Conservation (phyloP, 2,113 vertebrate species). For the Galeopterus variegatus region DNA sequence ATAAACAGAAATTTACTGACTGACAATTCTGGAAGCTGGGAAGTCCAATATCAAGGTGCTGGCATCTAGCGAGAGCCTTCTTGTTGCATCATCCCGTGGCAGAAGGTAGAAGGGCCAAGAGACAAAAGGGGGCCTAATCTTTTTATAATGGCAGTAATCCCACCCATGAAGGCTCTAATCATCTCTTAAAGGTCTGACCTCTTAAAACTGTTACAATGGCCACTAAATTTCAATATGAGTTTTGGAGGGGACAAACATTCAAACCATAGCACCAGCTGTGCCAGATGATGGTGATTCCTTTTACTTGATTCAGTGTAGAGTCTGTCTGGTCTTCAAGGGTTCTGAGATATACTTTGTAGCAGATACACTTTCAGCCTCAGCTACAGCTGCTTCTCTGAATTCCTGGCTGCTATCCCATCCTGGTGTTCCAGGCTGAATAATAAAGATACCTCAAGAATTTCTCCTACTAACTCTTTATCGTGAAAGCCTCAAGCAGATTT, state of each 20-base stretch:
- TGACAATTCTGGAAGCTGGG: background rate
- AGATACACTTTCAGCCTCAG: background rate
- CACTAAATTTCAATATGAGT: background rate
- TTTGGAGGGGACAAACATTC: background rate
- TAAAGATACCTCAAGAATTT: background rate
- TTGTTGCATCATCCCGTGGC: background rate
- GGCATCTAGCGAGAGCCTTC: background rate
- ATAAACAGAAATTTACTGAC: background rate
- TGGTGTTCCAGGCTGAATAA: background rate
- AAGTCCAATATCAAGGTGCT: background rate
- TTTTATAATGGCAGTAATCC: background rate
- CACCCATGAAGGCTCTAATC: background rate
- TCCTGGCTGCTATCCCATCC: background rate
- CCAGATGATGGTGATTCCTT: background rate
- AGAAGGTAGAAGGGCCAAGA: background rate
- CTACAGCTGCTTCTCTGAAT: background rate
- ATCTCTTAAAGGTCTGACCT: background rate
- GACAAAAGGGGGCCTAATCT: background rate
- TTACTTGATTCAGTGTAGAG: background rate
- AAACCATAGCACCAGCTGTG: background rate
- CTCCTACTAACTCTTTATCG: background rate
- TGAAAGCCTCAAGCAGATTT: background rate
- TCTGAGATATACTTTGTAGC: background rate
- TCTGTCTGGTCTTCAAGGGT: background rate
- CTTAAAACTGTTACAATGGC: background rate